Base-by-base conservation (phyloP, 2,888 invertebrate species). In the Athalia rosae region DNA sequence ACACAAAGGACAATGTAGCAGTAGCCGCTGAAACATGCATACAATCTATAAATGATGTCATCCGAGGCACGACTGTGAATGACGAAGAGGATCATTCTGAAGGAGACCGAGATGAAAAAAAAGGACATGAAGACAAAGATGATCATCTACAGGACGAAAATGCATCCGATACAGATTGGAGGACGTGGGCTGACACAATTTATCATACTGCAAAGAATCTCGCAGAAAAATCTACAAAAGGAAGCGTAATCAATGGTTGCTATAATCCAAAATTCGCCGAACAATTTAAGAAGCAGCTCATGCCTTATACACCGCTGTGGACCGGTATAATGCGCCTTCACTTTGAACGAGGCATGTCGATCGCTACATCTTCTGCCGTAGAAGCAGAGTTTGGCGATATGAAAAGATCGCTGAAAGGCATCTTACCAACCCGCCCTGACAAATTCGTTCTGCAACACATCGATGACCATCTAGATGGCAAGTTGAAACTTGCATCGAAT, bases 331-430 rank as follows among this genome's bases (percentile, higher is more conserved):
- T 80, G 82, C 78, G 79, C 53, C 64, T 1, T 28, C 56, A 79
- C 79, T 82, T 82, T 56, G 66, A 43, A 9, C 63, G 28, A 41
- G 71, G 79, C 45, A 15, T 50, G 41, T 61, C 6, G 8, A 79
- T 82, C 43, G 80, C 81, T 6, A 81, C 82, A 45, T 80, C 82
- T 48, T 80, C 80, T 41, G 79, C 81, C 7, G 81, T 82, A 7
- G 82, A 82, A 56, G 56, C 81, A 9, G 79, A 82, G 45, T 82
- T 82, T 76, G 43, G 11, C 1, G 77, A 79, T 8, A 4, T 82
- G n/a, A 80, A 82, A 58, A 0, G 79, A 0, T 45, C 79, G 0
- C 79, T 81, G 15, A 43, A 59, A 41, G 71, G 15, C 45, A 48
- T 80, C 79, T 61, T 82, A 48, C 79, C 81, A 15, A 81, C 81